Percentiles rank a stretch among this genome's conserved stretches.
These are phyloP conservation scores for Idaea biselata DNA, from an alignment of 2,888 invertebrate genomes.

Conservation along the genomic window DNA sequence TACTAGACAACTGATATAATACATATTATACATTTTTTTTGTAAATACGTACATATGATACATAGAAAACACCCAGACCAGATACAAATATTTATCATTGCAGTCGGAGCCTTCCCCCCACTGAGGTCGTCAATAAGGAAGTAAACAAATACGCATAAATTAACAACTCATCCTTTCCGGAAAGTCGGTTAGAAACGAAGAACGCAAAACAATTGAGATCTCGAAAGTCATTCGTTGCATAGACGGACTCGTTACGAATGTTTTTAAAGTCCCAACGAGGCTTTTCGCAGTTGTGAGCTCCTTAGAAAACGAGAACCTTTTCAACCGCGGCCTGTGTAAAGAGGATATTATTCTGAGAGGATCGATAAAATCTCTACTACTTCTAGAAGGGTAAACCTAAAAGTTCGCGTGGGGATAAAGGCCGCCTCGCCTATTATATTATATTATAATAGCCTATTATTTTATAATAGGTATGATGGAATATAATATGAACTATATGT, in stretches of 20 bases:
- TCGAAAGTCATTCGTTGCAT: background rate
- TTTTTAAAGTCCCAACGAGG: slow-evolving; percentile 1
- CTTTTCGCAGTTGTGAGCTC: slow-evolving; percentile 1
- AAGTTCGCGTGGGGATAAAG: too few relatives aligned
- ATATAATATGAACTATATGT: too few relatives aligned
- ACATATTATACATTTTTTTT: too few relatives aligned
- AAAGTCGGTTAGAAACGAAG: background rate
- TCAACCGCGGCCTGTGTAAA: background rate
- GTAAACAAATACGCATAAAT: background rate
- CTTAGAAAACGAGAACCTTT: background rate
- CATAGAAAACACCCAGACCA: too few relatives aligned
- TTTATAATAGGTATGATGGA: too few relatives aligned
- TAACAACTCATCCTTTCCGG: background rate
- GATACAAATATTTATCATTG: too few relatives aligned
- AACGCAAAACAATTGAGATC: background rate
- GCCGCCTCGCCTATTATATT: too few relatives aligned
- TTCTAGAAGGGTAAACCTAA: too few relatives aligned
- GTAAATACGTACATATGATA: too few relatives aligned
- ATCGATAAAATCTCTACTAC: background rate
- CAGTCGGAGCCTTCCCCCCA: too few relatives aligned
- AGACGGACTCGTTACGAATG: background rate
- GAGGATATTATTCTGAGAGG: background rate
- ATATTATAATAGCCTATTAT: too few relatives aligned
- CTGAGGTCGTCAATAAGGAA: background rate
- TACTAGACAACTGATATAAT: too few relatives aligned